Percentiles rank a stretch among this genome's conserved stretches.
phyloP scores from a whole-genome alignment of 2,797 vertebrate species.

The Prionace glauca region DNA sequence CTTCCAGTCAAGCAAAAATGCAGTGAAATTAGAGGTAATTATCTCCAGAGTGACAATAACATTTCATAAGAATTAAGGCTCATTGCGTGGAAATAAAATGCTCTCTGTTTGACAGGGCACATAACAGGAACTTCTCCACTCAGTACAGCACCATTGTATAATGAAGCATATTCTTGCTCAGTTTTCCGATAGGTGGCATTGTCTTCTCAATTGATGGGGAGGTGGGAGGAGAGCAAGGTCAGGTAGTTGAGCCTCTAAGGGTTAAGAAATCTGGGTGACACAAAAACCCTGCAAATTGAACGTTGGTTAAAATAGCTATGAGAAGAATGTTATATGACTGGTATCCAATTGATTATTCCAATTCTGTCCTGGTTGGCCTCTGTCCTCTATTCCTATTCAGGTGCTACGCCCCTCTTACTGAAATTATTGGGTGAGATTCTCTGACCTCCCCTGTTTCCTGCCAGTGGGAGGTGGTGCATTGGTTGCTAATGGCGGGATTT shows the following conservation, averaged over 20 bases:
- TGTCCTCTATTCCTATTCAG: background rate
- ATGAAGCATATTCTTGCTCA: background rate
- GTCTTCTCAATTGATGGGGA: background rate
- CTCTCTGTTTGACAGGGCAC: background rate
- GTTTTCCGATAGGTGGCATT: background rate
- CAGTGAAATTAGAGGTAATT: slow-evolving; percentile 23
- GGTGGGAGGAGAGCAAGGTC: background rate
- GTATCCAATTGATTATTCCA: background rate
- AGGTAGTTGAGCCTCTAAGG: background rate
- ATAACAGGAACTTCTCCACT: background rate
- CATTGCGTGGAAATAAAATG: slow-evolving; percentile 15
- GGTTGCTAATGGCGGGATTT: too few species aligned
- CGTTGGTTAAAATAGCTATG: background rate
- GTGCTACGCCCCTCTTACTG: background rate
- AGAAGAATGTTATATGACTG: background rate
- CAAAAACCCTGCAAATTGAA: background rate
- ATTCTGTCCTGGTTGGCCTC: background rate
- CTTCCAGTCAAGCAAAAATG: slow-evolving; percentile 14
- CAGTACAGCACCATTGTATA: background rate
- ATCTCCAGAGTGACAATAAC: background rate
- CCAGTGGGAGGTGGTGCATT: too few species aligned
- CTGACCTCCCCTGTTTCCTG: too few species aligned
- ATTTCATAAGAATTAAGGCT: slow-evolving; percentile 18
- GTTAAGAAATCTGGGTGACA: background rate
- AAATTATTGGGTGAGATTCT: background rate